phyloP scores from a whole-genome alignment of 2,797 vertebrate genomes.

The Gephyroberyx darwinii region DNA sequence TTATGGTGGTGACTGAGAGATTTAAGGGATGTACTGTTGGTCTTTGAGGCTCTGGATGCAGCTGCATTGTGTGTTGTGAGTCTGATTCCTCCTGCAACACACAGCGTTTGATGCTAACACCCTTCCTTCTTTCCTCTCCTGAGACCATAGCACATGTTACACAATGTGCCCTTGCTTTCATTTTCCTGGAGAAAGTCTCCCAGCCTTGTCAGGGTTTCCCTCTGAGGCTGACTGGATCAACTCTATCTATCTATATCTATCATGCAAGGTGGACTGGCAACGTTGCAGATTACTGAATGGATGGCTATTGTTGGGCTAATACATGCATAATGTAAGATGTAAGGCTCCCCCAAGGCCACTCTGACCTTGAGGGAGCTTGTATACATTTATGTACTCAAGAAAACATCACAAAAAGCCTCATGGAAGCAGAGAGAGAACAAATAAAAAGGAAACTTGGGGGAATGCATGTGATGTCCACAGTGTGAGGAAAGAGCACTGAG shows the following conservation, averaged over 20 bases:
- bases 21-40: no score
- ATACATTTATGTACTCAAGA: constrained; percentile 36
- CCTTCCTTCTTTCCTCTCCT: neutral
- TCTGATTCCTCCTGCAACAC: no score
- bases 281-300: neutral
- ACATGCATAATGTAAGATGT: constrained; percentile 11
- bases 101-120: neutral
- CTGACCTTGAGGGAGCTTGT: constrained; percentile 25
- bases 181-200: neutral
- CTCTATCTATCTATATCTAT: neutral
- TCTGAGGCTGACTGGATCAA: neutral
- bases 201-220: neutral
- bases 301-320: neutral
- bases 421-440: constrained; percentile 16
- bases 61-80: no score
- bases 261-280: neutral
- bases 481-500: constrained; percentile 5
- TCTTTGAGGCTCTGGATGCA: no score
- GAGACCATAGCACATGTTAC: neutral
- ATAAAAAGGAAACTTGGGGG: neutral
- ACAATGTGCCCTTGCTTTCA: neutral
- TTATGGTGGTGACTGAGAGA: no score
- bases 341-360: neutral
- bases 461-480: constrained; percentile 38
- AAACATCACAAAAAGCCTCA: constrained; percentile 3